A percentile compares a stretch with the other conserved stretches of the same genome.
Evolutionary conservation across 2,797 vertebrate species (phyloP).

Genomic region (Sebastes hubbsi): DNA sequence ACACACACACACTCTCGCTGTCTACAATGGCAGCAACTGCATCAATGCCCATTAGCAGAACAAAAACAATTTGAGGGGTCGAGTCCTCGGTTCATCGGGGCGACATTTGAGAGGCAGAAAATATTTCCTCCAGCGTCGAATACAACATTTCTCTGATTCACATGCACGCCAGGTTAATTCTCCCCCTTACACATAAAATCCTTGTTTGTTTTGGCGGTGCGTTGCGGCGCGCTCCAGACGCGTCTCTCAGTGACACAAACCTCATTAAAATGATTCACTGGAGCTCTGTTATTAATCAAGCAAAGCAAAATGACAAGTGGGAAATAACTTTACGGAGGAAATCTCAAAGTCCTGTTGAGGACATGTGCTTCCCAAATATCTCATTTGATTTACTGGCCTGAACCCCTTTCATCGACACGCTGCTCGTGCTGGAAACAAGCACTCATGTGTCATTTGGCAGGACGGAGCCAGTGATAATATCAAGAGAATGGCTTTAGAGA

Average conservation of each 20-base stretch:
- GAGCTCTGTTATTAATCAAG: conserved; percentile 52
- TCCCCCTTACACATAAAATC: conserved; percentile 10
- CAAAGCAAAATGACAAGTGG: conserved; percentile 51
- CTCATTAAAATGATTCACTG: conserved; percentile 65
- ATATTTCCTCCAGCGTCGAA: conserved; percentile 48
- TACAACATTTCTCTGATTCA: conserved; percentile 23
- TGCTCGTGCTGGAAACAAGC: conserved; percentile 27
- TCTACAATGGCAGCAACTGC: conserved; percentile 15
- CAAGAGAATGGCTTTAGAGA: not conserved
- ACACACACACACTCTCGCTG: not conserved
- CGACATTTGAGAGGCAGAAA: conserved; percentile 26
- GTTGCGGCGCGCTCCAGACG: conserved; percentile 8
- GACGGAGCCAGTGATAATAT: conserved; percentile 5
- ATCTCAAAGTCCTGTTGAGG: conserved; percentile 30
- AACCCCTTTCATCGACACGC: conserved; percentile 1
- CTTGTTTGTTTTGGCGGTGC: conserved; percentile 56
- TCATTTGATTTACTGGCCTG: conserved; percentile 22
- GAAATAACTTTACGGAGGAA: conserved; percentile 37
- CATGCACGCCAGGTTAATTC: conserved; percentile 35
- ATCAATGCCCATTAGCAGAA: conserved; percentile 26
- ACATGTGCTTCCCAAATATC: not conserved
- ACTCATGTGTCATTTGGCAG: conserved; percentile 20
- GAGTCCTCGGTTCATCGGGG: conserved; percentile 21
- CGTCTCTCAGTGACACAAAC: conserved; percentile 37
- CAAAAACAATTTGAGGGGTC: conserved; percentile 24